phyloP scores from a whole-genome alignment of 2,888 invertebrate genomes.

The Eupeodes latifasciatus region DNA sequence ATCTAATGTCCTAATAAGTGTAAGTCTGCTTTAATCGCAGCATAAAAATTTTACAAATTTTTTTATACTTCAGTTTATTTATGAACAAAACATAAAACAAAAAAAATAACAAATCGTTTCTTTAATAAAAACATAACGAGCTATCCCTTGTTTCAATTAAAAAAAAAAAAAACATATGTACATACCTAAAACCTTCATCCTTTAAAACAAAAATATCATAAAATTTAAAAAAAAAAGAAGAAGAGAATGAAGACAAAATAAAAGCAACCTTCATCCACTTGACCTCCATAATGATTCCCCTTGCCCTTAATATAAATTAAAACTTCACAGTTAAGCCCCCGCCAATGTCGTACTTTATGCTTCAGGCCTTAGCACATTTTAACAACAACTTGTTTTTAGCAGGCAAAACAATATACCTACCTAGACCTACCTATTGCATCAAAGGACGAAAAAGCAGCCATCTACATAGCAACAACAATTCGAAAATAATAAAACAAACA shows the following conservation, averaged over 20 bases:
- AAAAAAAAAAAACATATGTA: background rate
- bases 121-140: slow-evolving; percentile 18
- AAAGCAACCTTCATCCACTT: slow-evolving; percentile 44
- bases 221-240: slow-evolving; percentile 26
- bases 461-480: slow-evolving; percentile 36
- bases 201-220: background rate
- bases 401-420: slow-evolving; percentile 32
- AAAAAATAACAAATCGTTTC: slow-evolving; percentile 1
- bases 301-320: slow-evolving; percentile 55
- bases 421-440: too few species aligned
- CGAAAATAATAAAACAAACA: slow-evolving; percentile 65
- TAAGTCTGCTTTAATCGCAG: background rate
- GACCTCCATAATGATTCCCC: slow-evolving; percentile 58
- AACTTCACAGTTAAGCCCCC: slow-evolving; percentile 53
- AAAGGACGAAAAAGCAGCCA: slow-evolving; percentile 9
- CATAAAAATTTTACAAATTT: background rate
- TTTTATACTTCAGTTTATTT: slow-evolving; percentile 18
- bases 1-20: background rate
- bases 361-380: slow-evolving; percentile 47
- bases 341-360: slow-evolving; percentile 34
- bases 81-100: background rate
- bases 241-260: background rate
- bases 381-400: slow-evolving; percentile 54
- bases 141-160: slow-evolving; percentile 24
- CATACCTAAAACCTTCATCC: slow-evolving; percentile 18